These are phyloP conservation scores for Drosophila robusta DNA, from an alignment of 2,888 invertebrate species.

Conservation along the genomic window DNA sequence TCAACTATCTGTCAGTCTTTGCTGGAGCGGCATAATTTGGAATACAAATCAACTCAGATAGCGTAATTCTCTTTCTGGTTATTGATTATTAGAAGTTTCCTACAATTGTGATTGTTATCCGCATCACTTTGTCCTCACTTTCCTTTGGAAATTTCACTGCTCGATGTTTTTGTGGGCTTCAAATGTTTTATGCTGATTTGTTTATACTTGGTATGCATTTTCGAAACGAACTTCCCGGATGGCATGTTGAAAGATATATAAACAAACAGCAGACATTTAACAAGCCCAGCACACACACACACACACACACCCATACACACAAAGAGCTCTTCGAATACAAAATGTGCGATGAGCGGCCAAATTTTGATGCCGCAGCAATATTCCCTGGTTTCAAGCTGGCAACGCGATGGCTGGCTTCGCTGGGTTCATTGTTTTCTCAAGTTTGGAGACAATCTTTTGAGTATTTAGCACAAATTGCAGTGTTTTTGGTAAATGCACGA, in stretches of 20 bases:
- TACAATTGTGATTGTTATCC: slow-evolving; percentile 4
- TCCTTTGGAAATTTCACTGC: slow-evolving; percentile 45
- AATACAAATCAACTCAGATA: not conserved
- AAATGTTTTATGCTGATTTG: slow-evolving; percentile 80
- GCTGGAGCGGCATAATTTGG: not conserved
- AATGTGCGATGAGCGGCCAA: slow-evolving; percentile 34
- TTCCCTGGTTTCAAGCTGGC: slow-evolving; percentile 43
- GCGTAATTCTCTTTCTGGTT: not conserved
- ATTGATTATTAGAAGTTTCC: slow-evolving; percentile 1
- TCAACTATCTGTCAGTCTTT: too few relatives aligned
- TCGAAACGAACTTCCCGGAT: slow-evolving; percentile 82
- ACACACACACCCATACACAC: slow-evolving; percentile 15
- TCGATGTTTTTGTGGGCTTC: slow-evolving; percentile 43
- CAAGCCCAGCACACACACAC: slow-evolving; percentile 41
- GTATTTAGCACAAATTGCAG: slow-evolving; percentile 73
- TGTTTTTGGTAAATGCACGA: slow-evolving; percentile 52
- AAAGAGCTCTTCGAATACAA: slow-evolving; percentile 17
- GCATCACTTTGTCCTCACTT: slow-evolving; percentile 36
- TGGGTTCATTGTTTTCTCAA: slow-evolving; percentile 30
- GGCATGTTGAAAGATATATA: slow-evolving; percentile 81
- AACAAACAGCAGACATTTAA: slow-evolving; percentile 75
- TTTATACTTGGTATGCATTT: slow-evolving; percentile 78
- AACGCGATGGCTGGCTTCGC: slow-evolving; percentile 10
- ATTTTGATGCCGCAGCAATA: slow-evolving; percentile 49
- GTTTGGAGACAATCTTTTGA: slow-evolving; percentile 53